Percentiles rank a stretch among this genome's conserved stretches.
These are phyloP conservation scores for Drosophila mimica DNA, from an alignment of 2,888 invertebrate genomes.

Conservation along the genomic window DNA sequence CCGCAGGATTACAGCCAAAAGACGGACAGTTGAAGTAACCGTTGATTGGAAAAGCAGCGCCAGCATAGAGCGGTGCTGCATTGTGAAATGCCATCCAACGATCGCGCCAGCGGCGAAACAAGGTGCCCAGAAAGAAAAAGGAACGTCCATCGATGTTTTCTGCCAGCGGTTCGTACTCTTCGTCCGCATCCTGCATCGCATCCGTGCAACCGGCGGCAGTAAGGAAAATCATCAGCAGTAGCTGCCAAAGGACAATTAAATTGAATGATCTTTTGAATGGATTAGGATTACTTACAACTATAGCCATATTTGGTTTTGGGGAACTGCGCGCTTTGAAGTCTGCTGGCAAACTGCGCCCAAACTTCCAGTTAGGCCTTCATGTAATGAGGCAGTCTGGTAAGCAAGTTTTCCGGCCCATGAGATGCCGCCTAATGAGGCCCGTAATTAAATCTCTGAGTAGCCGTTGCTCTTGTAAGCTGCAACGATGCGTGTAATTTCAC, in stretches of 20 bases:
- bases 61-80: slow-evolving; percentile 66
- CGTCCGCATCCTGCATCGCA: slow-evolving; percentile 18
- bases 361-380: neutral
- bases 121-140: slow-evolving; percentile 66
- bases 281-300: slow-evolving; percentile 28
- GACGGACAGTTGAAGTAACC: slow-evolving; percentile 66
- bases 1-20: slow-evolving; percentile 67
- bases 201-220: slow-evolving; percentile 15
- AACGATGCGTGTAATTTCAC: slow-evolving; percentile 31
- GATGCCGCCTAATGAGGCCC: slow-evolving; percentile 65
- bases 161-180: slow-evolving; percentile 29
- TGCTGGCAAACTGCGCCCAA: slow-evolving; percentile 43
- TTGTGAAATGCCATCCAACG: slow-evolving; percentile 69
- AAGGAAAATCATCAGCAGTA: slow-evolving; percentile 48
- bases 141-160: slow-evolving; percentile 64
- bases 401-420: slow-evolving; percentile 1
- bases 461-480: slow-evolving; percentile 17
- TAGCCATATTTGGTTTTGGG: slow-evolving; percentile 41
- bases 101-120: slow-evolving; percentile 77
- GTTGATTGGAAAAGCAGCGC: slow-evolving; percentile 64
- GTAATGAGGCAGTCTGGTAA: slow-evolving; percentile 4
- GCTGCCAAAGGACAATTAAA: neutral
- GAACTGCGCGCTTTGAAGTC: slow-evolving; percentile 50
- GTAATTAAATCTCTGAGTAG: slow-evolving; percentile 48
- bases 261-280: neutral